These are phyloP conservation scores for Onychomys leucogaster DNA, from an alignment of 2,797 vertebrate species.

Conservation along the genomic window DNA sequence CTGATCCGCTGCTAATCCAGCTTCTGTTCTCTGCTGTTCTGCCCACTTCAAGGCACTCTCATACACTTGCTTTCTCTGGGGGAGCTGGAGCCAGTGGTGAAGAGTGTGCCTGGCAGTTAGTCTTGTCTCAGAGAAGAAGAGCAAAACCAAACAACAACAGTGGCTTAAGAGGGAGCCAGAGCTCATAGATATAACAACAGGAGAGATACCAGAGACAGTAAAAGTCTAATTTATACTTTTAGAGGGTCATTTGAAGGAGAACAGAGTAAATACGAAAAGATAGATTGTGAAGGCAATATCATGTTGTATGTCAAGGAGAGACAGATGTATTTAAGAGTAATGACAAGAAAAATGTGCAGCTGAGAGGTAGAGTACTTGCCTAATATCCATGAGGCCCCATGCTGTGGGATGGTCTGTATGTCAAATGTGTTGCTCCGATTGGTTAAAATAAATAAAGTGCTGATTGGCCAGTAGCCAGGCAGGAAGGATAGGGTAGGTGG, in stretches of 20 bases:
- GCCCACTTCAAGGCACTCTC: no score
- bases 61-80: no score
- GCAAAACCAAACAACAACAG: not conserved
- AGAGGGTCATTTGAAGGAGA: not conserved
- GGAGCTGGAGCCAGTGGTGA: no score
- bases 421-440: no score
- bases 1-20: no score
- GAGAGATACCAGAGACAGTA: not conserved
- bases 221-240: not conserved
- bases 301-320: not conserved
- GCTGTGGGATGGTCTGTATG: no score
- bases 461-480: no score
- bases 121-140: no score
- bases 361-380: not conserved
- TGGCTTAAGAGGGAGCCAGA: not conserved
- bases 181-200: not conserved
- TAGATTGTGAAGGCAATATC: not conserved
- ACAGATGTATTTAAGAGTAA: not conserved
- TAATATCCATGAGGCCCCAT: not conserved
- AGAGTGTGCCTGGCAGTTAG: no score
- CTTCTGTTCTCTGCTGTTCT: no score
- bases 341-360: not conserved
- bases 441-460: no score
- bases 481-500: no score
- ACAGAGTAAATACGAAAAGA: not conserved